Base-by-base conservation (phyloP, 35 echinoderm and acorn worm genomes). In the Hemicentrotus pulcherrimus region DNA sequence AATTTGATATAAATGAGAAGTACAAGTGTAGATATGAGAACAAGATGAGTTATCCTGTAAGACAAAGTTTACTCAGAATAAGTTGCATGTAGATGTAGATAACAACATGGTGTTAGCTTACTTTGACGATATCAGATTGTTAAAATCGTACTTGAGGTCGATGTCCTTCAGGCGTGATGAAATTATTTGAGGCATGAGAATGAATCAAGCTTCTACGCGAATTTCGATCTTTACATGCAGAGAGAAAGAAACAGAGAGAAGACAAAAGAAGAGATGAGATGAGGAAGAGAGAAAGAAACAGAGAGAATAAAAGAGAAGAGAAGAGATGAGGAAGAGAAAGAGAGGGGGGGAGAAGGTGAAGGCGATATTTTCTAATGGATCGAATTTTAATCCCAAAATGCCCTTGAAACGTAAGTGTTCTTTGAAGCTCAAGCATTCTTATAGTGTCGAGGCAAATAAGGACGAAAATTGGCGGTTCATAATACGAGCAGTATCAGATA, bases 371-470 rank as follows among this genome's bases (percentile, higher is more conserved):
- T 70, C 61, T 70, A 70, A 70, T 70, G 61, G 61, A 70, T 70
- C 61, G 61, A 70, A 70, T 70, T 70, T 70, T 70, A 70, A 70
- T 70, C 61, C 18, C 61, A 28, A 70, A 70, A 70, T 70, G 61
- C 61, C 61, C 61, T 70, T 70, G 61, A 70, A 70, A 70, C 61
- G 61, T 70, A 70, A 70, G 61, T 70, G 61, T 70, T 70, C 61
- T 70, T 70, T 70, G 61, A 70, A 70, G 61, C 61, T 70, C 5
- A 28, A 70, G 61, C 61, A 70, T 70, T 70, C 61, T 70, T 70
- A 70, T 2, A 70, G 61, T 70, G 18, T 70, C 61, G 18, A 70
- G 61, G 61, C 16, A 70, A 70, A 70, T 24, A 19, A 28, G 61
- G 61, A 70, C 16, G 61, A 70, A 70, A 70, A 24, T 19, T 70